These are phyloP conservation scores for Drosophila punjabiensis DNA, from an alignment of 1,140 invertebrate species.

Conservation along the genomic window DNA sequence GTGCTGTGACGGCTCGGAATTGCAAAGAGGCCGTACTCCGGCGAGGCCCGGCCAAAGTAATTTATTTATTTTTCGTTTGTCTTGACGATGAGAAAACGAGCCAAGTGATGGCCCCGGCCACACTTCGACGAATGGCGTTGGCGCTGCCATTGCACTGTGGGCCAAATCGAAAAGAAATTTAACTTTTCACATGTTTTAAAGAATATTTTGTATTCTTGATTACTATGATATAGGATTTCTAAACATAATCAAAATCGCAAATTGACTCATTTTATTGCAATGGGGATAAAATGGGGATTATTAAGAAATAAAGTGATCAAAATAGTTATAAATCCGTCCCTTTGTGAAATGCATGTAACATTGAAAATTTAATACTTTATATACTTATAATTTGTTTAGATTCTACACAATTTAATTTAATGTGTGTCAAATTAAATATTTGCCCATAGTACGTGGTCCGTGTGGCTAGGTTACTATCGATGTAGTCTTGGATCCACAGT, in stretches of 20 bases:
- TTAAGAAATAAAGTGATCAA: too few relatives aligned
- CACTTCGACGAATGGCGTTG: conserved; percentile 78
- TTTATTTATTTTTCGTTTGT: conserved; percentile 84
- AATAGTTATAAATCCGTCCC: background rate
- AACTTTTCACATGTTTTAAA: too few relatives aligned
- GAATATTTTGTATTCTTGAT: too few relatives aligned
- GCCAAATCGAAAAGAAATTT: background rate
- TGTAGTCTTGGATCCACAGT: conserved; percentile 14
- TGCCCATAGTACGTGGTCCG: background rate
- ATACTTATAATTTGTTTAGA: background rate
- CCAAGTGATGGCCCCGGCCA: conserved; percentile 74
- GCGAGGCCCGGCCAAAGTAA: conserved; percentile 64
- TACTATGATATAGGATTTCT: too few relatives aligned
- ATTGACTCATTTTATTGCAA: too few relatives aligned
- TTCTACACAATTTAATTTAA: background rate
- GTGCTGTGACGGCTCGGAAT: conserved; percentile 73
- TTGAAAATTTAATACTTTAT: background rate
- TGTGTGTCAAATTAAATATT: background rate
- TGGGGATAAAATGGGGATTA: too few relatives aligned
- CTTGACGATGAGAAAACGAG: conserved; percentile 83
- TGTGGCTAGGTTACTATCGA: conserved; percentile 12
- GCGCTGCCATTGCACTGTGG: conserved; percentile 33
- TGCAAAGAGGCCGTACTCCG: conserved; percentile 75
- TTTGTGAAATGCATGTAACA: background rate
- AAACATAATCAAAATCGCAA: too few relatives aligned